Conservation (phyloP, 2,888 invertebrate genomes). For the Amblyjoppa proteus region DNA sequence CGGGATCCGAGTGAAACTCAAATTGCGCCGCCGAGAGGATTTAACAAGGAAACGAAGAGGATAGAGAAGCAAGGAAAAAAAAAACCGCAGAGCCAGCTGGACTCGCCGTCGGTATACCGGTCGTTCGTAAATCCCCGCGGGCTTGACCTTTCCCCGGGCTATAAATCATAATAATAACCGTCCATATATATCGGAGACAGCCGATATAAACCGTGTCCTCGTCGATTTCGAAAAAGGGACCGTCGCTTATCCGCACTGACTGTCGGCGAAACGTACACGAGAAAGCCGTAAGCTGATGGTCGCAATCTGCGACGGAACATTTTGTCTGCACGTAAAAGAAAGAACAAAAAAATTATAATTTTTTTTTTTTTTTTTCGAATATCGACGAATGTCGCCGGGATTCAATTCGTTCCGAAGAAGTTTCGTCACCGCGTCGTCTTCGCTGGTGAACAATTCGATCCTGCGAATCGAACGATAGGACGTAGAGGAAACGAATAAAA, state of each 20-base stretch:
- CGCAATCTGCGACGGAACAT: not conserved
- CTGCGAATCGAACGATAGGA: not conserved
- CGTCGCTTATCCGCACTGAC: not conserved
- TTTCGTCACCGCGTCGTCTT: not conserved
- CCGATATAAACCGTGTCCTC: not conserved
- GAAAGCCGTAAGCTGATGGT: not conserved
- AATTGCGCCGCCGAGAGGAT: not conserved
- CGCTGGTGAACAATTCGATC: not conserved
- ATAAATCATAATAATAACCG: conserved; percentile 13
- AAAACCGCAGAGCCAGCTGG: not conserved
- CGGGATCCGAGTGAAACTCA: not conserved
- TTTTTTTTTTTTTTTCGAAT: not conserved
- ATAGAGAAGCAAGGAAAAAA: not conserved
- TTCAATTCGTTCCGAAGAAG: not conserved
- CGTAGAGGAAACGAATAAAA: no score
- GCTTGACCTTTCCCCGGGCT: conserved; percentile 30
- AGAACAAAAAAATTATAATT: not conserved
- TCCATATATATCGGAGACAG: not conserved
- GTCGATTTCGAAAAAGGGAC: not conserved
- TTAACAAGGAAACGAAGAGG: not conserved
- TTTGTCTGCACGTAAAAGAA: not conserved
- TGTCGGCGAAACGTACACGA: not conserved
- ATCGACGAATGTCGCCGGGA: not conserved
- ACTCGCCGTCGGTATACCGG: not conserved
- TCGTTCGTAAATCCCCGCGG: conserved; percentile 14